Evolutionary conservation across 2,797 vertebrate genomes (phyloP).

Genomic region (Synanceia verrucosa): DNA sequence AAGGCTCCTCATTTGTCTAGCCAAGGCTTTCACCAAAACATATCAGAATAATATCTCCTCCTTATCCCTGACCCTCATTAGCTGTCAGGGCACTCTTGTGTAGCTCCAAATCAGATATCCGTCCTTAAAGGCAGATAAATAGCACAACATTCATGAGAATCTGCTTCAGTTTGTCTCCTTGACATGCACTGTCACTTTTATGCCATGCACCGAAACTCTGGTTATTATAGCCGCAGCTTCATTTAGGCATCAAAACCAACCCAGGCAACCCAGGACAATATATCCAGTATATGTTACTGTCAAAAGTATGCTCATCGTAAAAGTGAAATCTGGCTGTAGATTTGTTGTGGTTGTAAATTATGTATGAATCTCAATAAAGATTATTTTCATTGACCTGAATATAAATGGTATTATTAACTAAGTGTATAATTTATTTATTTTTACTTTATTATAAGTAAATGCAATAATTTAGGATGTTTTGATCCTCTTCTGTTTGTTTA

Average conservation of each 20-base stretch:
- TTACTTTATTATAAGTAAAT: slow-evolving; percentile 22
- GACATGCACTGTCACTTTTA: background rate
- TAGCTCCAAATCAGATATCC: no score
- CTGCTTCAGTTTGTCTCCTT: background rate
- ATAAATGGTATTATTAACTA: no score
- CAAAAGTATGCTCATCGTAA: background rate
- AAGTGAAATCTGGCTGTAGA: background rate
- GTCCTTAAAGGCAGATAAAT: rapidly evolving
- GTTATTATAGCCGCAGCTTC: background rate
- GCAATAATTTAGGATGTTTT: background rate
- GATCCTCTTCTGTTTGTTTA: slow-evolving; percentile 8
- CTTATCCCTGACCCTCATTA: no score
- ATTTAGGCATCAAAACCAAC: background rate
- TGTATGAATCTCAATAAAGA: background rate
- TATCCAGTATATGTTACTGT: background rate
- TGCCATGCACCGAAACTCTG: background rate
- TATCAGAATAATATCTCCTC: no score
- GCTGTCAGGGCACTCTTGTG: no score
- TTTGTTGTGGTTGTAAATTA: background rate
- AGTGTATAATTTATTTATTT: no score
- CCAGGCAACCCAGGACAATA: no score
- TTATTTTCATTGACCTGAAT: background rate
- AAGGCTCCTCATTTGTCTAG: no score
- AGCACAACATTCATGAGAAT: background rate
- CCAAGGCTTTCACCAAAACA: no score